Evolutionary conservation across 2,797 vertebrate species (phyloP), one percentile per base, ranked within the genome.

Genomic region (Sarcoramphus papa): DNA sequence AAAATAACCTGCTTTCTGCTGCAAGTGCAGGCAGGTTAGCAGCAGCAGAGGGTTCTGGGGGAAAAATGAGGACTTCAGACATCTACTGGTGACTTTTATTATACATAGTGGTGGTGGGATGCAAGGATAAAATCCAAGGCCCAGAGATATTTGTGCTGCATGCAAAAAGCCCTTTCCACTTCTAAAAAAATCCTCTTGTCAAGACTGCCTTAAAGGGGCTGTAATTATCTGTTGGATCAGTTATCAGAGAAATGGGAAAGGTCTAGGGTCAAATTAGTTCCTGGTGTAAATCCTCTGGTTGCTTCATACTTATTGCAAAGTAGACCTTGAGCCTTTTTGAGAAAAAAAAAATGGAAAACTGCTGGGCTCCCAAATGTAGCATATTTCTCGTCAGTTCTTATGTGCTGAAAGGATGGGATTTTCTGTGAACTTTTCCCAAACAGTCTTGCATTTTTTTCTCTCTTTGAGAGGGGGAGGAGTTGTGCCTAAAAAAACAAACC

Each of bases 401-500:
- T 27, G 85, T 64, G 85, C 70, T 90, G 95, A 96, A 94, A 92
- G 93, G 77, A 94, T 86, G 35, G 80, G 95, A 89, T 94, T 95
- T 97, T 94, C 88, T 96, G 83, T 64, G 85, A 96, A 94, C 87
- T 95, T 91, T 92, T 90, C 88, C 80, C 79, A 95, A 95, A 87
- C 77, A 59, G 25, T 95, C 93, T 92, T 73, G 72, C 73, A 30
- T 69, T 93, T 90, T 85, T 91, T 89, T 76, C 88, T 93, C 48
- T 80, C 93, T 95, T 93, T 91, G 88, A 92, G 95, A 96, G 40
- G 51, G 96, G 94, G 93, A 95, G 93, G 95, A 96, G 95, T 95
- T 97, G 87, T 74, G 87, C 88, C 92, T 97, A 95, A 96, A 95
- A 97, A 97, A 96, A 94, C 95, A 97, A 96, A 97, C 96, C 96